A percentile compares a stretch with the other conserved stretches of the same genome.
Evolutionary conservation across 2,888 invertebrate genomes (phyloP).

Genomic region (Prenolepis imparis): DNA sequence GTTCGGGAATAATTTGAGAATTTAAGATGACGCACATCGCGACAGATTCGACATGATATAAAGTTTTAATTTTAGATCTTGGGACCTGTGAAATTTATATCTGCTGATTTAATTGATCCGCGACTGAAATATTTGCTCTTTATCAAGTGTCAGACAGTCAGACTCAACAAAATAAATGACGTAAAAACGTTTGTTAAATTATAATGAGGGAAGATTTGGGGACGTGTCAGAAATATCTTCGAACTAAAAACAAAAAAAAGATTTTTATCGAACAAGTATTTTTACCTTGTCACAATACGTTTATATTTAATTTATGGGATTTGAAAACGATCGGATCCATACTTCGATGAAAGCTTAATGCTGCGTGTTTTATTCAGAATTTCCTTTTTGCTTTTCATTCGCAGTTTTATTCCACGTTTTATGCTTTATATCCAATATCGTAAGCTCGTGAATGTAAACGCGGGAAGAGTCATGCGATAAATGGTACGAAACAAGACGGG

Average conservation of each 20-base stretch:
- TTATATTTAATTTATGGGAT: background rate
- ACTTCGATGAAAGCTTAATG: background rate
- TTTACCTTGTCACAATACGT: background rate
- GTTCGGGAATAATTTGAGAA: background rate
- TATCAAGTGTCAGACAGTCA: background rate
- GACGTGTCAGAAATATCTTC: slow-evolving; percentile 3
- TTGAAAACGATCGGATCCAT: slow-evolving; percentile 17
- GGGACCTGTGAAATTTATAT: background rate
- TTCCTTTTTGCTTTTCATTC: background rate
- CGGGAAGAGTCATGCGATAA: background rate
- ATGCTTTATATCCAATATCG: background rate
- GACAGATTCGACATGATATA: background rate
- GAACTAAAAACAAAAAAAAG: background rate
- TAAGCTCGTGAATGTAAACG: background rate
- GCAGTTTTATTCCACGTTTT: background rate
- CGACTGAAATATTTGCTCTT: background rate
- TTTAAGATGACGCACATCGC: background rate
- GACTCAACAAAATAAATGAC: slow-evolving; percentile 25
- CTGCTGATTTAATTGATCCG: slow-evolving; percentile 12
- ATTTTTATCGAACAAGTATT: slow-evolving; percentile 1
- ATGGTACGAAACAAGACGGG: background rate
- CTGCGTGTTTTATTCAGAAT: slow-evolving; percentile 10
- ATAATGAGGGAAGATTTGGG: slow-evolving; percentile 21
- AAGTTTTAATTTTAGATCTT: background rate
- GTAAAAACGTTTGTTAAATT: background rate